Base-by-base conservation (phyloP, 2,113 vertebrate species). In the Lepidothrix coronata region DNA sequence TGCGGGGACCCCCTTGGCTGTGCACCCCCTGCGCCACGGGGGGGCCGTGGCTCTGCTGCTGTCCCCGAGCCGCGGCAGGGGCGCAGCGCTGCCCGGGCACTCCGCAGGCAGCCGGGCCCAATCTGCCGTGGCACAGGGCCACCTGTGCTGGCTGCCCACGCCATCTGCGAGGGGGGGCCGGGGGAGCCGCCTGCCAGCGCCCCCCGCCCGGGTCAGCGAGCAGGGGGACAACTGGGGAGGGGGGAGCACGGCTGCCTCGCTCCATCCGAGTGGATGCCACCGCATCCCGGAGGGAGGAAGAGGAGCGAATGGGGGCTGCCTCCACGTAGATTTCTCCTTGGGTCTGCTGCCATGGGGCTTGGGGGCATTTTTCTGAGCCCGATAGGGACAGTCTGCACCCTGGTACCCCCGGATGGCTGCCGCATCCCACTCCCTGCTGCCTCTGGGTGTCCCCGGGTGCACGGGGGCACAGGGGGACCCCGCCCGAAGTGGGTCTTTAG, bases 61-160 rank as follows among this genome's bases (percentile, higher is more conserved):
- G 49, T 67, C 67, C 85, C 63, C 6, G 19, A 11, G 82, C 80
- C 7, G 27, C 15, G 63, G 28, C 18, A 6, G 86, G 79, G 85
- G 44, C 25, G 0, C 3, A 1, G 72, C 94, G 79, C 70, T 91
- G 43, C n/a, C 25, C 43, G 25, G 62, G 85, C 28, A 2, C 54
- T 10, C 72, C n/a, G 78, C 71, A 57, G 83, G 68, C 88, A 79
- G 90, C 89, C 73, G 31, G 28, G 82, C 88, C 86, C 93, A 85
- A 89, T 95, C 95, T 96, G 96, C 93, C 58, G 7, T 66, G 77
- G 84, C 51, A 1, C 81, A 7, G 89, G 72, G 95, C 93, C 94
- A 89, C 96, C 95, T 96, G 96, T 93, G 96, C 94, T 92, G 93
- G 90, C 95, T 94, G 91, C 86, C 90, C 55, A 17, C 4, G 52